Evolutionary conservation across 2,797 vertebrate species (phyloP).

Genomic region (Pseudochirops corinnae): DNA sequence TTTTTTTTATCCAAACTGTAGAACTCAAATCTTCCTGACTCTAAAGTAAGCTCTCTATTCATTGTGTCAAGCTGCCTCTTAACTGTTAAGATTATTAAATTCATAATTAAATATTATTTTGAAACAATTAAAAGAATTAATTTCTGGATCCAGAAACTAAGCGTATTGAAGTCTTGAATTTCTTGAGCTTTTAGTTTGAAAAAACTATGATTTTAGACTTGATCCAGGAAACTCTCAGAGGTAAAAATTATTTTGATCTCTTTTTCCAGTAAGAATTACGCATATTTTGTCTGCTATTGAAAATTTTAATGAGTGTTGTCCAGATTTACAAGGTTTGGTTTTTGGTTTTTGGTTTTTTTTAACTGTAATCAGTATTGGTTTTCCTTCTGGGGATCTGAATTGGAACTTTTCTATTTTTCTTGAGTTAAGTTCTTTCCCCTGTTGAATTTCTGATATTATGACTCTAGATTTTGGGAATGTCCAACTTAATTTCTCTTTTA

Average conservation of each 20-base stretch:
- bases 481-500: slow-evolving; percentile 3
- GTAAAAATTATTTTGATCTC: background rate
- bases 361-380: background rate
- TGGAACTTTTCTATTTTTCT: background rate
- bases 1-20: background rate
- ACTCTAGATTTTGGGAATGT: background rate
- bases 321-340: background rate
- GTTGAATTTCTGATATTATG: background rate
- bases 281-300: background rate
- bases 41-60: background rate
- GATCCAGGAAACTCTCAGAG: background rate
- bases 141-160: background rate
- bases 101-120: background rate
- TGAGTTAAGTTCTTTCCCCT: background rate
- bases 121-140: background rate
- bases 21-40: background rate
- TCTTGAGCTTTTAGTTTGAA: background rate
- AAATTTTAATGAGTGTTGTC: background rate
- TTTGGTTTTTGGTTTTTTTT: background rate
- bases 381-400: background rate
- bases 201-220: background rate
- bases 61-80: background rate
- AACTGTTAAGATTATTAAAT: background rate
- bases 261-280: background rate
- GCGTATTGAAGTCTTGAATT: background rate